A percentile compares a stretch with the other conserved stretches of the same genome.
These are phyloP conservation scores for Rhabdornis inornatus DNA, from an alignment of 2,113 vertebrate species.

Conservation along the genomic window DNA sequence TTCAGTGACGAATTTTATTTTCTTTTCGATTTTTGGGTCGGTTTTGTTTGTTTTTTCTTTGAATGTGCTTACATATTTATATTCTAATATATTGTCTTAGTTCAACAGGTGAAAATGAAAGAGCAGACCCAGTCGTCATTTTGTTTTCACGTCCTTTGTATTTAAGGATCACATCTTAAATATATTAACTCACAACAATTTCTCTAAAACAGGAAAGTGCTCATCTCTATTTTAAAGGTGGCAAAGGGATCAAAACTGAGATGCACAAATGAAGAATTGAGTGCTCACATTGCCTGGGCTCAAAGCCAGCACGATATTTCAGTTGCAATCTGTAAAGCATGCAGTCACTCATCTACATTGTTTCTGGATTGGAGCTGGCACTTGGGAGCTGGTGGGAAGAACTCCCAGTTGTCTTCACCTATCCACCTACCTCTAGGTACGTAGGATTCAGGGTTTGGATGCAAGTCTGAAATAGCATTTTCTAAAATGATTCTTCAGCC, in stretches of 20 bases:
- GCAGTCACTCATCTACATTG: constrained; percentile 32
- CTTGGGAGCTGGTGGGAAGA: constrained; percentile 34
- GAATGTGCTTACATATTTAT: not conserved
- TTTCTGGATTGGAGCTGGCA: constrained; percentile 34
- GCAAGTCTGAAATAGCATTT: not conserved
- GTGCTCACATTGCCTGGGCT: not conserved
- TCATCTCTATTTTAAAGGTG: not conserved
- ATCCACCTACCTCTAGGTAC: constrained; percentile 7
- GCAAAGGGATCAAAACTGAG: not conserved
- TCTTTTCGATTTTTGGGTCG: rapidly evolving
- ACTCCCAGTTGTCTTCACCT: constrained; percentile 48
- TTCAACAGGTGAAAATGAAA: not conserved
- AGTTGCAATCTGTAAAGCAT: constrained; percentile 23
- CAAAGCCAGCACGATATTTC: constrained; percentile 13
- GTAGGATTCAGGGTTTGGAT: constrained; percentile 26
- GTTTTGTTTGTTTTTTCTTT: not conserved
- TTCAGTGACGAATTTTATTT: not conserved
- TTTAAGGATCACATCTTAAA: not conserved
- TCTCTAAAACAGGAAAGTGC: not conserved
- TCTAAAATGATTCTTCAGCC: not conserved
- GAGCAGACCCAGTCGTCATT: not conserved
- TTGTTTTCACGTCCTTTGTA: not conserved
- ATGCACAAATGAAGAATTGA: not conserved
- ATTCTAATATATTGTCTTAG: not conserved
- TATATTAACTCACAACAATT: not conserved